Evolutionary conservation across 2,797 vertebrate species (phyloP), one percentile per base, ranked within the genome.

Genomic region (Ctenopoma multispine): DNA sequence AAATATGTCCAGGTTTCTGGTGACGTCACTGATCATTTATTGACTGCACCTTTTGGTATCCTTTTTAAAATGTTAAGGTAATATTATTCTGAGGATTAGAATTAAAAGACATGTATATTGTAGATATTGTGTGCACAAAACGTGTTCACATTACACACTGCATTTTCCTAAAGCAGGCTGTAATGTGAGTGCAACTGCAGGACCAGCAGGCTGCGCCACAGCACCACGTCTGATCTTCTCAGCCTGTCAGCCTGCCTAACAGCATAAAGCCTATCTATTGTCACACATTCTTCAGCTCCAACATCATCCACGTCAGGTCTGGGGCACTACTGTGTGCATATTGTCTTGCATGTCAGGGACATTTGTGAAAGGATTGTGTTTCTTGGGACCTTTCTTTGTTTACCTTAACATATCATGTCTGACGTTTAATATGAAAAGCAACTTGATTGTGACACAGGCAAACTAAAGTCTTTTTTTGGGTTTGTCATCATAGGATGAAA

Each of bases 151-250:
- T 31, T 31, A 4, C 29, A 31, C 29, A 31, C 29, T 31, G 3
- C 5, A 31, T 7, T 31, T 7, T 7, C 29, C 29, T 31, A 6
- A 4, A 31, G 29, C 29, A 31, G 29, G 29, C 29, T 31, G 29
- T 5, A 5, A 7, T 31, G 29, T 31, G 29, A 31, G 29, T 31
- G 29, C 40, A 46, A 18, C 21, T 29, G 23, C 18, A 61, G 15
- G 4, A 56, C 86, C 88, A 87, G 75, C 81, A 86, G 89, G 82
- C 14, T 17, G 53, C 73, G 63, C 75, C 77, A 21, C 63, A 81
- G 55, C 69, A 63, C 64, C 21, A 62, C 3, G 18, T 1, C 62
- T 49, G 54, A 12, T 47, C 15, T 4, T 23, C 8, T 2, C 38
- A 65, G 10, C 11, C n/a, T 59, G 1, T 2, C 43, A 65, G 12